Base-by-base conservation (phyloP, 1,140 invertebrate genomes). In the Euwallacea fornicatus region DNA sequence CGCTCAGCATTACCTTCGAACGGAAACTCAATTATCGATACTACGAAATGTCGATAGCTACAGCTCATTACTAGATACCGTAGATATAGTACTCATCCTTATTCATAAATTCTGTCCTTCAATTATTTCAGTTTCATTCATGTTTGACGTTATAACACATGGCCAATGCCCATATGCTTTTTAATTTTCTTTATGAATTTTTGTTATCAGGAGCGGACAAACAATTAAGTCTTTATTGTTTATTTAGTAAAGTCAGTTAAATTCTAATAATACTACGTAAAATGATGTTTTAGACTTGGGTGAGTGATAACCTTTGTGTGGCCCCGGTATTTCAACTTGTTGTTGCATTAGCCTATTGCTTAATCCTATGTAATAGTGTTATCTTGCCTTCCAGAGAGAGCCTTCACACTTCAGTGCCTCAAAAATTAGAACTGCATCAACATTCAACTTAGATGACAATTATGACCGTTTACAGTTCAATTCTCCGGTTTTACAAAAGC, bases 401-500 rank as follows among this genome's bases (percentile, higher is more conserved):
- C 21, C 7, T 50, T 50, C 46, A 13, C 7, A 11, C 46, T 11
- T 10, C 13, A 50, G 46, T 50, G 46, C 13, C 13, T 13, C 46
- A 11, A 50, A 13, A 50, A 50, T 0, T 50, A 11, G 46, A 50
- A 50, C 13, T 50, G 9, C 9, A 13, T 50, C 13, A 50, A 13
- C 13, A 13, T 11, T 50, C 9, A 13, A 11, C 46, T 11, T 11
- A 13, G 46, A 6, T 11, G 46, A 50, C 42, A 72, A 46, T 33
- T n/a, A 73, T 75, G 71, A 60, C 42, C 3, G 13, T 41, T 13
- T 21, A 71, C 41, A 73, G 58, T 62, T 53, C 55, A 7, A 81
- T 81, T 66, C 62, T 77, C 42, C 74, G 79, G 62, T 75, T 80
- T n/a, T 81, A 76, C 70, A 75, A 76, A 53, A 74, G 47, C 42